These are phyloP conservation scores for Agrochola lychnidis DNA, from an alignment of 2,888 invertebrate species.

Conservation along the genomic window DNA sequence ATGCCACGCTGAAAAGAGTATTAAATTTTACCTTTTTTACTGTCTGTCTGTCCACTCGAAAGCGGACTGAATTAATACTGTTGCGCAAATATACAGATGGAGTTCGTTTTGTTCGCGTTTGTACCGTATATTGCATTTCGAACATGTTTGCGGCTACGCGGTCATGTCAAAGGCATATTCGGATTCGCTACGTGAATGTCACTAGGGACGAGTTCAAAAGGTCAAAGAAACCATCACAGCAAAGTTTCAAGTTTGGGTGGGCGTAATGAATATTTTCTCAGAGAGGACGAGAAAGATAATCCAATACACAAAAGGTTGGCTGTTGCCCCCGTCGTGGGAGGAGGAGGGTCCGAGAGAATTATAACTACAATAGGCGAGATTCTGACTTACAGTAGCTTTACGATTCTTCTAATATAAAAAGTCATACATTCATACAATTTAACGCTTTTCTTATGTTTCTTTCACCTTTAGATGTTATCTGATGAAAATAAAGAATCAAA, in stretches of 20 bases:
- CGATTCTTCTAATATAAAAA: constrained; percentile 41
- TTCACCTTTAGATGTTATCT: constrained; percentile 66
- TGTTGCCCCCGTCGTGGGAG: constrained; percentile 61
- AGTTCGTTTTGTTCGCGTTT: constrained; percentile 71
- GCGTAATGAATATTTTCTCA: constrained; percentile 84
- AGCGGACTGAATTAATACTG: constrained; percentile 82
- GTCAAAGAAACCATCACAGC: constrained; percentile 85
- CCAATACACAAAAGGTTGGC: constrained; percentile 78
- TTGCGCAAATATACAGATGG: constrained; percentile 75
- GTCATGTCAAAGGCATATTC: constrained; percentile 79
- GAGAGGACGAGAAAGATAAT: constrained; percentile 80
- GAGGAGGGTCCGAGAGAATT: constrained; percentile 66
- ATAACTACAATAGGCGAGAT: constrained; percentile 62
- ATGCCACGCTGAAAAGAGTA: constrained; percentile 81
- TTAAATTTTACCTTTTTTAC: constrained; percentile 84
- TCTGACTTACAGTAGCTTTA: constrained; percentile 56
- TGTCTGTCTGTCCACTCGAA: constrained; percentile 80
- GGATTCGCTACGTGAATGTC: constrained; percentile 78
- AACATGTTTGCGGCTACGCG: constrained; percentile 73
- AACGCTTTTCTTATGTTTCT: constrained; percentile 61
- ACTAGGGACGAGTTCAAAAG: constrained; percentile 79
- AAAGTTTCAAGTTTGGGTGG: constrained; percentile 79
- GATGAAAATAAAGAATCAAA: constrained; percentile 69
- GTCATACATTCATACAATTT: constrained; percentile 53
- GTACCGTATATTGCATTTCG: constrained; percentile 58